A percentile compares a stretch with the other conserved stretches of the same genome.
phyloP scores from a whole-genome alignment of 1,140 invertebrate genomes.

The Bombus soroeensis region DNA sequence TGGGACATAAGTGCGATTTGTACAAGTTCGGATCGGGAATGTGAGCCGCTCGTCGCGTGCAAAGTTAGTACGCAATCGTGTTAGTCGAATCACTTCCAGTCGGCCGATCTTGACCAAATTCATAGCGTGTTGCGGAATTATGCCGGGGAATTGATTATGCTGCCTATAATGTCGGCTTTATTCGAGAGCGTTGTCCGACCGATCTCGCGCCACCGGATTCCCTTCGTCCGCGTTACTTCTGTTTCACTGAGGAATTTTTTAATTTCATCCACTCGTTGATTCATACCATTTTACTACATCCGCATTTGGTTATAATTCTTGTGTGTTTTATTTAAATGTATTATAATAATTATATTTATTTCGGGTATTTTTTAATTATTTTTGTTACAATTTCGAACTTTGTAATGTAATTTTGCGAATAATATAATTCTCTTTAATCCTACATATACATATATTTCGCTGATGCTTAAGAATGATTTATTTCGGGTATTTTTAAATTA shows the following conservation, averaged over 20 bases:
- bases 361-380: too few relatives aligned
- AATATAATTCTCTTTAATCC: too few relatives aligned
- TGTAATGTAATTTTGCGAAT: too few relatives aligned
- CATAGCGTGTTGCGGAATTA: constrained; percentile 72
- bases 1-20: constrained; percentile 49
- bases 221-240: constrained; percentile 14
- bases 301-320: too few relatives aligned
- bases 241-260: constrained; percentile 32
- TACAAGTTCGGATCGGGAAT: constrained; percentile 35
- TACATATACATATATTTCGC: too few relatives aligned
- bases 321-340: too few relatives aligned
- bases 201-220: constrained; percentile 41
- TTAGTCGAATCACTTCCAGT: constrained; percentile 79
- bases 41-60: constrained; percentile 67
- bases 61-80: constrained; percentile 80
- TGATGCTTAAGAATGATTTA: too few relatives aligned
- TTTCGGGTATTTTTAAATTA: too few relatives aligned
- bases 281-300: too few relatives aligned
- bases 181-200: constrained; percentile 47
- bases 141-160: constrained; percentile 78
- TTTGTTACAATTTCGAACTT: too few relatives aligned
- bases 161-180: constrained; percentile 73
- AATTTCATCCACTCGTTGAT: background rate
- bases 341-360: too few relatives aligned
- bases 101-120: constrained; percentile 68